These are phyloP conservation scores for Ligdia adustata DNA, from an alignment of 2,888 invertebrate genomes.

Conservation along the genomic window DNA sequence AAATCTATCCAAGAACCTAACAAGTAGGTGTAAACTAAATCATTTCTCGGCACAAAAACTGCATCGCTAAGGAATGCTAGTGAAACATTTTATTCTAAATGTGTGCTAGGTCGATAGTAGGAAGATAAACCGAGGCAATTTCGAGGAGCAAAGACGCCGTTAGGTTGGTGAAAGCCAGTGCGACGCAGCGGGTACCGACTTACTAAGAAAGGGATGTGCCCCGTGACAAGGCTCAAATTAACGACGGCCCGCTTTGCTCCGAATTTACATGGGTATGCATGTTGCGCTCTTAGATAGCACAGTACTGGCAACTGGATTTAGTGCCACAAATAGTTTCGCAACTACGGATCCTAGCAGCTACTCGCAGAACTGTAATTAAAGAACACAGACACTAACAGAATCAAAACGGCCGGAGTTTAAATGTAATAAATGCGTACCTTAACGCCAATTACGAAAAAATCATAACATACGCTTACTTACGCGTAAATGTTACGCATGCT, in stretches of 20 bases:
- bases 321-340: constrained; percentile 72
- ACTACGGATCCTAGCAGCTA: constrained; percentile 54
- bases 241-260: constrained; percentile 64
- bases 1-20: not conserved
- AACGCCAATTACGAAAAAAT: no score
- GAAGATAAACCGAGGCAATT: constrained; percentile 62
- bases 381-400: constrained; percentile 64
- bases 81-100: constrained; percentile 29
- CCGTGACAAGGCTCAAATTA: constrained; percentile 76
- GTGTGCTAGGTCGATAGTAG: constrained; percentile 54
- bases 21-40: constrained; percentile 8
- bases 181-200: constrained; percentile 46
- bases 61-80: constrained; percentile 14
- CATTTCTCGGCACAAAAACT: constrained; percentile 16
- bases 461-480: not conserved
- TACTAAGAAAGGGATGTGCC: constrained; percentile 79
- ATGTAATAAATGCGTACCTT: constrained; percentile 45
- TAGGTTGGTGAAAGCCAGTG: constrained; percentile 48
- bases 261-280: constrained; percentile 81
- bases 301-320: constrained; percentile 70
- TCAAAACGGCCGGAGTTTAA: constrained; percentile 52
- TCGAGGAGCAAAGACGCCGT: constrained; percentile 53
- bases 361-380: constrained; percentile 68
- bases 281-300: constrained; percentile 67
- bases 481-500: no score